A percentile compares a stretch with the other conserved stretches of the same genome.
phyloP scores from a whole-genome alignment of 2,113 vertebrate species.

The Hippocampus abdominalis region DNA sequence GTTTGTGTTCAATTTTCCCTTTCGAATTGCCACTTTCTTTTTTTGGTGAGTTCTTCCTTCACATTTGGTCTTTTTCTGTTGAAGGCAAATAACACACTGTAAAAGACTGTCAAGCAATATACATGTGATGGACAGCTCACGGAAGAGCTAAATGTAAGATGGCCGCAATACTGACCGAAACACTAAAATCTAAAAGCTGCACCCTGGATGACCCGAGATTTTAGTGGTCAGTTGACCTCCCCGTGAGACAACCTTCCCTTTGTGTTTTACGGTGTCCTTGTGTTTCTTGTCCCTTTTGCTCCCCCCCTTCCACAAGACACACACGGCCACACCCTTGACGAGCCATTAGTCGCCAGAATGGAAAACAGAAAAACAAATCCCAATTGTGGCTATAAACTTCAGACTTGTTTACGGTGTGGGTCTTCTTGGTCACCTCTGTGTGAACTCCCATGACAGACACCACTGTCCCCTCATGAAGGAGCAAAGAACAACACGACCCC shows the following conservation, averaged over 20 bases:
- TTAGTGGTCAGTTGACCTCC: slow-evolving; percentile 50
- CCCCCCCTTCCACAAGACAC: not conserved
- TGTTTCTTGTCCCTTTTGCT: slow-evolving; percentile 40
- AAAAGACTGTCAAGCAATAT: not conserved
- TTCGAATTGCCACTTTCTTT: slow-evolving; percentile 6
- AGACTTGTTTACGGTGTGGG: slow-evolving; percentile 76
- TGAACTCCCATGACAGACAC: slow-evolving; percentile 76
- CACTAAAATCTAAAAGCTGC: slow-evolving; percentile 37
- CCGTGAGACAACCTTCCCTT: slow-evolving; percentile 30
- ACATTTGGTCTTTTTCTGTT: slow-evolving; percentile 12
- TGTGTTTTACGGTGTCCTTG: slow-evolving; percentile 53
- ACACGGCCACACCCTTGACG: not conserved
- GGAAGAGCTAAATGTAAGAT: slow-evolving; percentile 12
- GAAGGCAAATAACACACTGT: not conserved
- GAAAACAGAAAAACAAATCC: slow-evolving; percentile 55
- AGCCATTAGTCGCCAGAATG: slow-evolving; percentile 43
- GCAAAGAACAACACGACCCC: slow-evolving; percentile 47
- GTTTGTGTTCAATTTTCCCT: slow-evolving; percentile 30
- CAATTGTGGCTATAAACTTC: slow-evolving; percentile 72
- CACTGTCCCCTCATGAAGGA: slow-evolving; percentile 30
- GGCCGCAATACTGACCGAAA: slow-evolving; percentile 16
- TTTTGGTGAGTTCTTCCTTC: slow-evolving; percentile 10
- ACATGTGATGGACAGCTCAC: not conserved
- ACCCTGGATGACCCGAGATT: slow-evolving; percentile 51
- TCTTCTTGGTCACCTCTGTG: slow-evolving; percentile 76